Evolutionary conservation across 1,140 invertebrate genomes (phyloP).

Genomic region (Hestina assimilis): DNA sequence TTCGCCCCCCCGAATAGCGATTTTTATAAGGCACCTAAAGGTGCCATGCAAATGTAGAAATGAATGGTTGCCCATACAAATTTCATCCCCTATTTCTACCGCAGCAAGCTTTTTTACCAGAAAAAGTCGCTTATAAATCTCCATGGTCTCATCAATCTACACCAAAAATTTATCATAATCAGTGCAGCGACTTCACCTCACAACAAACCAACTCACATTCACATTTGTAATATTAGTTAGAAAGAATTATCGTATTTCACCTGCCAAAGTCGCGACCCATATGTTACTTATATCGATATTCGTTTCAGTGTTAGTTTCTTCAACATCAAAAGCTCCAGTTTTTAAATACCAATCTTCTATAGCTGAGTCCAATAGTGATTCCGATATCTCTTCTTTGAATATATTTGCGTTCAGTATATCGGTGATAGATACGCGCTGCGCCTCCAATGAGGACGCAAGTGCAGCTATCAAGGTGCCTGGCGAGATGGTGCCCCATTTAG

Average conservation of each 20-base stretch:
- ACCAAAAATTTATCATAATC: too few species aligned
- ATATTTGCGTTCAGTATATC: conserved; percentile 59
- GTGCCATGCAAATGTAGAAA: too few species aligned
- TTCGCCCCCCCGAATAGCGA: too few species aligned
- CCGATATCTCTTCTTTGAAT: conserved; percentile 57
- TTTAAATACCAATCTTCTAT: conserved; percentile 56
- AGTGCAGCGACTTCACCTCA: too few species aligned
- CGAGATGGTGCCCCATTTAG: conserved; percentile 79
- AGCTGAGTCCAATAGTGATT: conserved; percentile 47
- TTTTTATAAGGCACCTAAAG: too few species aligned
- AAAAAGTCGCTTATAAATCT: too few species aligned
- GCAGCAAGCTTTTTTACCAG: too few species aligned
- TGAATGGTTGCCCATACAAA: too few species aligned
- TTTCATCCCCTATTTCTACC: too few species aligned
- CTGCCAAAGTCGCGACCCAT: conserved; percentile 81
- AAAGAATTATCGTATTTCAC: conserved; percentile 52
- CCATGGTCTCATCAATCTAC: too few species aligned
- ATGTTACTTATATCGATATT: conserved; percentile 68
- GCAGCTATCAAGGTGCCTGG: conserved; percentile 79
- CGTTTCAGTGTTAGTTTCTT: conserved; percentile 23
- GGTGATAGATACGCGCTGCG: conserved; percentile 71
- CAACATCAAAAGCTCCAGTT: conserved; percentile 30
- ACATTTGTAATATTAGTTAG: neutral
- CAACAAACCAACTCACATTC: too few species aligned
- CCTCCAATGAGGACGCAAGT: conserved; percentile 79